Percentiles rank a stretch among this genome's conserved stretches.
These are phyloP conservation scores for Listronotus bonariensis DNA, from an alignment of 1,140 invertebrate species.

Conservation along the genomic window DNA sequence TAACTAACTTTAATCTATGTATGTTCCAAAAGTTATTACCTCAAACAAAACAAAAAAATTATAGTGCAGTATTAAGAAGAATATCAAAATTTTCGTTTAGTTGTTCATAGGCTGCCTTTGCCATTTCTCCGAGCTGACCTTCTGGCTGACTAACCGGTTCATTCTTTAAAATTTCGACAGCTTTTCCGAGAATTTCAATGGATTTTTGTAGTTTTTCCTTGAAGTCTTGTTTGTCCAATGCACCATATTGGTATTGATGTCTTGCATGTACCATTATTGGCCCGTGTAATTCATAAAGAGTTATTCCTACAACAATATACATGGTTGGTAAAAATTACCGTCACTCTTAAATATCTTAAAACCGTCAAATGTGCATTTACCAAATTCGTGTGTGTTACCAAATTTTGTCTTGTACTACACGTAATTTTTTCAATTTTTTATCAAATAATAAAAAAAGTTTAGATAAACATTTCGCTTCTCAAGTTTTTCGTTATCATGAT, in stretches of 20 bases:
- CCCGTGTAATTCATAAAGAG: slow-evolving; percentile 78
- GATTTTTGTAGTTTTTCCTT: slow-evolving; percentile 69
- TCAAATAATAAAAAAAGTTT: too few relatives aligned
- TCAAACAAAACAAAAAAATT: slow-evolving; percentile 11
- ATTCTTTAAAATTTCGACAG: slow-evolving; percentile 66
- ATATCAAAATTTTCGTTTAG: slow-evolving; percentile 66
- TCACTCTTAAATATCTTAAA: background rate
- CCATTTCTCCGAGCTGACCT: slow-evolving; percentile 68
- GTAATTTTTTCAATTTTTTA: too few relatives aligned
- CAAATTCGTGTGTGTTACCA: too few relatives aligned
- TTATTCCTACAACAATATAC: slow-evolving; percentile 62
- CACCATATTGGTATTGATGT: slow-evolving; percentile 63
- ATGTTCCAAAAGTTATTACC: too few relatives aligned
- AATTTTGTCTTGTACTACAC: too few relatives aligned
- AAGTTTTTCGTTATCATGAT: too few relatives aligned
- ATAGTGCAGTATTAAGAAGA: slow-evolving; percentile 51
- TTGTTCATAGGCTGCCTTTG: slow-evolving; percentile 65
- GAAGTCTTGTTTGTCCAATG: slow-evolving; percentile 64
- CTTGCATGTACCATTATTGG: slow-evolving; percentile 72
- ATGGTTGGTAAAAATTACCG: too few relatives aligned
- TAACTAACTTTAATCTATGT: too few relatives aligned
- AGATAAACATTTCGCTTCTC: too few relatives aligned
- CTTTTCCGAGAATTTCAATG: slow-evolving; percentile 62
- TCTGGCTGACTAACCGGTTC: slow-evolving; percentile 72
- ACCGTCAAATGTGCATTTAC: slow-evolving; percentile 9